These are phyloP conservation scores for Aptenodytes patagonicus DNA, from an alignment of 2,113 vertebrate genomes.

Conservation along the genomic window DNA sequence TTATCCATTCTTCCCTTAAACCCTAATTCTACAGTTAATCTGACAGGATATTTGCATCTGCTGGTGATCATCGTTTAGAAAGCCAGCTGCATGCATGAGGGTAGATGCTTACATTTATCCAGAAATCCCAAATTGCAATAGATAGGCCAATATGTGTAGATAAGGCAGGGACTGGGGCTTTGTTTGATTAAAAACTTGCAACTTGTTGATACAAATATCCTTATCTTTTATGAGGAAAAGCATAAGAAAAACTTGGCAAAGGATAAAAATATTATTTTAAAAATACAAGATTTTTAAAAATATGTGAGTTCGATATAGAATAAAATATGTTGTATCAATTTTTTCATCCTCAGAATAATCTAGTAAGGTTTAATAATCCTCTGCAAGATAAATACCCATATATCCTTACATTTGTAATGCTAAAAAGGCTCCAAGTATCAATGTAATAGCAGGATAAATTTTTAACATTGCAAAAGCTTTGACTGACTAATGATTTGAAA, in stretches of 20 bases:
- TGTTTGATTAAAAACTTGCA: background rate
- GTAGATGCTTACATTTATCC: background rate
- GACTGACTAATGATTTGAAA: background rate
- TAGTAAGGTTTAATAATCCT: background rate
- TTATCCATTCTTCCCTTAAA: background rate
- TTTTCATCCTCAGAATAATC: background rate
- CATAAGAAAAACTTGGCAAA: background rate
- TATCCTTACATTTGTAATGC: background rate
- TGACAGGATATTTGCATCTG: background rate
- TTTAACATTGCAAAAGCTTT: background rate
- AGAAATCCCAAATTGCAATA: background rate
- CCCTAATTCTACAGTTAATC: background rate
- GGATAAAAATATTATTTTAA: background rate
- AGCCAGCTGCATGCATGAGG: background rate
- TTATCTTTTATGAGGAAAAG: background rate
- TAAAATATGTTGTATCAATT: background rate
- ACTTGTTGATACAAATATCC: background rate
- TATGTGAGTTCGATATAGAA: background rate
- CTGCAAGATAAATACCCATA: background rate
- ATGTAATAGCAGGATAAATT: background rate
- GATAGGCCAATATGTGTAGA: background rate
- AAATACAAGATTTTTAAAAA: background rate
- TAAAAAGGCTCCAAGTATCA: background rate
- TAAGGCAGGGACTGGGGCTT: background rate
- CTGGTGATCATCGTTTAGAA: background rate